Base-by-base conservation (phyloP, 1,140 invertebrate genomes). In the Conus ventricosus region DNA sequence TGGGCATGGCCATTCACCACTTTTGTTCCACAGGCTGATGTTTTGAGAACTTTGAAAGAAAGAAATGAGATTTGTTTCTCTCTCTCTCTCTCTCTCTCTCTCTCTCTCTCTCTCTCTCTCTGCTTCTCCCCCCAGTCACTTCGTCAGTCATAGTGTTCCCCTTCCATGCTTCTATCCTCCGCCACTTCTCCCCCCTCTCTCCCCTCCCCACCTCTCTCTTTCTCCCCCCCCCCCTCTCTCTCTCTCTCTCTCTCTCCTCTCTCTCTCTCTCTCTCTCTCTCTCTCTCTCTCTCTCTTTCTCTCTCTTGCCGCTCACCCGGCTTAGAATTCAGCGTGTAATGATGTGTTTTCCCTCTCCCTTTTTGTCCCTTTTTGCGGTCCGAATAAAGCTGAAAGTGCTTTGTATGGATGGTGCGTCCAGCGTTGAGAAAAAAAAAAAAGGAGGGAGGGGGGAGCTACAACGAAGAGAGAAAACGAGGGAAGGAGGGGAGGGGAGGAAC, bases 241-340 rank as follows among this genome's bases (percentile, higher is more conserved):
- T 51, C 5, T 81, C 80, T 81, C 25, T 81, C 25, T 81, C 80
- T 81, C 80, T 53, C 25, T 53, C 80, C 4, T 81, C 80, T 5
- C 80, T 81, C 25, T 53, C 80, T 53, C 80, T 81, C 80, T 81
- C 25, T 81, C 80, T 81, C 80, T 81, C 80, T 53, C 25, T 53
- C 80, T 81, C 78, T 88, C 53, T 88, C 80, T 88, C 87, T 88
- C 81, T 83, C 78, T 88, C 78, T 88, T 80, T 82, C 87, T 82
- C 87, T 82, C 54, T 60, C 87, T 88, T 55, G 54, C 53, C 39
- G 39, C 39, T 39, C 39, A 39, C 39, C 39, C 39, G 39, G 39
- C 39, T 39, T 39, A 39, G 39, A 39, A 39, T 39, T 39, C 39
- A 39, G 39, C 39, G 39, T 39, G 39, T 39, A 39, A 39, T 39